Evolutionary conservation across 2,888 invertebrate species (phyloP), one percentile per base, ranked within the genome.

Genomic region (Hirudinaria manillensis): DNA sequence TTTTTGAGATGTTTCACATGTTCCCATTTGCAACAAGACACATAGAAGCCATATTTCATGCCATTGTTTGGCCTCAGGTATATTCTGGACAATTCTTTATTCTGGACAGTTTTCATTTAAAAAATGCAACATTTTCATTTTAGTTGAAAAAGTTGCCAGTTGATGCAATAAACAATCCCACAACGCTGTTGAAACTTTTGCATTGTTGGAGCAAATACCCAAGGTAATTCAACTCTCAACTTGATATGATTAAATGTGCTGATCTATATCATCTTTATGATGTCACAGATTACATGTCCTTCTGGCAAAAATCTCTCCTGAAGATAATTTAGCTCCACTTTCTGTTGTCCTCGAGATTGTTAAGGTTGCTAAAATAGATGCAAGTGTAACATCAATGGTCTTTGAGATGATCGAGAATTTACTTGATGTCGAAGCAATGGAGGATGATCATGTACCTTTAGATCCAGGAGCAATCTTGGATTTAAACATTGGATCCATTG

Each of bases 81-180:
- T 75, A 78, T 75, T n/a, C 61, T 2, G 36, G 45, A 10, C 32
- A 55, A 55, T 72, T 53, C 7, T 55, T 6, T 56, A 55, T 32
- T 19, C 16, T 6, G 2, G 68, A 6, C 13, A 32, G 13, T 68
- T 68, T 34, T 34, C 36, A 29, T 34, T 61, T 10, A 61, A 16
- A 61, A 61, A 24, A 61, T n/a, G 24, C 3, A n/a, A n/a, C n/a
- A n/a, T n/a, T 68, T 34, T 13, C 34, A 13, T 34, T n/a, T 3
- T 79, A 84, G 82, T 72, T 85, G 24, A 77, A 80, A 6, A 92
- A 91, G 82, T 85, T 96, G 24, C 89, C 91, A 0, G 87, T 89
- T 70, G 94, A 96, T 83, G 91, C 93, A 16, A 89, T 93, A 75
- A 90, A 92, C 81, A 91, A 90, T 80, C 93, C 94, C 0, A 93